phyloP scores from a whole-genome alignment of 2,113 vertebrate species.

The Ptilorrhoa leucosticta region DNA sequence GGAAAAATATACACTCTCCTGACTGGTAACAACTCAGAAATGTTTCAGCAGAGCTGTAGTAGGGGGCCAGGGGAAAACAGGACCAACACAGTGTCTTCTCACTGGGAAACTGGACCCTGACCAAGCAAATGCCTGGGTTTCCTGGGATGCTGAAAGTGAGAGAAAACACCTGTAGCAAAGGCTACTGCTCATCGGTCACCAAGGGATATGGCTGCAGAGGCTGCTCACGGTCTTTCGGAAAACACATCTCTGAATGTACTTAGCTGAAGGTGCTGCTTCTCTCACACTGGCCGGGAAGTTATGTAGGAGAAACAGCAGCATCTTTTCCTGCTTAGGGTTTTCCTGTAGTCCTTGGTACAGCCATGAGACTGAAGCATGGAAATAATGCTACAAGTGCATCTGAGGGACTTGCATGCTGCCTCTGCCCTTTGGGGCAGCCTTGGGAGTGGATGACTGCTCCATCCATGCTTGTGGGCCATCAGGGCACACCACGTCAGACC shows the following conservation, averaged over 20 bases:
- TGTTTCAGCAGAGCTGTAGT: background rate
- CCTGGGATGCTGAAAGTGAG: background rate
- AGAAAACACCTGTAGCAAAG: background rate
- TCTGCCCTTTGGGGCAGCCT: background rate
- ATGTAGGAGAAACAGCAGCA: background rate
- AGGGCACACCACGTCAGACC: background rate
- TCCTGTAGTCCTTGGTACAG: background rate
- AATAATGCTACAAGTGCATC: background rate
- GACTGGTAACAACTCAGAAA: background rate
- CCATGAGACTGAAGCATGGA: background rate
- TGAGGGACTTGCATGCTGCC: background rate
- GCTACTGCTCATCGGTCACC: fast-evolving
- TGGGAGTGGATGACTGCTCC: background rate
- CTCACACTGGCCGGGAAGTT: background rate
- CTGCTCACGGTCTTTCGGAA: background rate
- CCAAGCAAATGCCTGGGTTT: background rate
- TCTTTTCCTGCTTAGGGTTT: background rate
- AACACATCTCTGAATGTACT: background rate
- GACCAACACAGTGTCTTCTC: background rate
- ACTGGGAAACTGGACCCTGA: background rate
- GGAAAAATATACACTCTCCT: background rate
- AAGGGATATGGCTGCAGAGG: background rate
- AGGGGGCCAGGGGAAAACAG: background rate
- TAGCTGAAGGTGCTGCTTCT: background rate
- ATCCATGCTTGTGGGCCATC: background rate